Percentiles rank a stretch among this genome's conserved stretches.
These are phyloP conservation scores for Drosophila paulistorum DNA, from an alignment of 1,140 invertebrate species.

Conservation along the genomic window DNA sequence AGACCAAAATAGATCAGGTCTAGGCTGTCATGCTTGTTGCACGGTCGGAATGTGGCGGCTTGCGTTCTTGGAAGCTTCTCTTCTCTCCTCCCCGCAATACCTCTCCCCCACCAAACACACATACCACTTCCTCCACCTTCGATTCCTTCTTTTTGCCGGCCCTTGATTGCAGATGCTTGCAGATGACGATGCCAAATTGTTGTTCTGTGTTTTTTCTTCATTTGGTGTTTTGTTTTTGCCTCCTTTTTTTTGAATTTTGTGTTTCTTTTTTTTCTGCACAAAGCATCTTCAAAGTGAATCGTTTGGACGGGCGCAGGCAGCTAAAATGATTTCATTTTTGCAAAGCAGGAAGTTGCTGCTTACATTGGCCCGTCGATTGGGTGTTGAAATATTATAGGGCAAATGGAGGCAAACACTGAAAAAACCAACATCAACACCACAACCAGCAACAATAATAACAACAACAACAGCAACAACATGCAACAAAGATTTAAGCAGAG, in stretches of 20 bases:
- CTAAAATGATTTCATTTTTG: slow-evolving; percentile 43
- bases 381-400: slow-evolving; percentile 69
- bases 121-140: background rate
- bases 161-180: background rate
- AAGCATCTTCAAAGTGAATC: slow-evolving; percentile 41
- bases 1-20: slow-evolving; percentile 80
- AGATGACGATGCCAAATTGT: slow-evolving; percentile 53
- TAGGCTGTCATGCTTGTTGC: slow-evolving; percentile 78
- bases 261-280: slow-evolving; percentile 9
- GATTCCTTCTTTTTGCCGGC: background rate
- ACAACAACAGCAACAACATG: background rate
- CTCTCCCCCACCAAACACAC: background rate
- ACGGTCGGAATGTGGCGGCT: slow-evolving; percentile 70
- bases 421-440: slow-evolving; percentile 8
- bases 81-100: background rate
- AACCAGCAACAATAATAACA: background rate
- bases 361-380: slow-evolving; percentile 64
- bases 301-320: slow-evolving; percentile 21
- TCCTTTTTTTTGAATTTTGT: background rate
- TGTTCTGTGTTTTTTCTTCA: slow-evolving; percentile 32
- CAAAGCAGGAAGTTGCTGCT: slow-evolving; percentile 65
- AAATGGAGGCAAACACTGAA: slow-evolving; percentile 22
- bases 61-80: slow-evolving; percentile 55
- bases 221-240: slow-evolving; percentile 24
- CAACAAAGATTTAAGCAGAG: no score